Conservation (phyloP, 2,797 vertebrate genomes). For the Tamandua tetradactyla region DNA sequence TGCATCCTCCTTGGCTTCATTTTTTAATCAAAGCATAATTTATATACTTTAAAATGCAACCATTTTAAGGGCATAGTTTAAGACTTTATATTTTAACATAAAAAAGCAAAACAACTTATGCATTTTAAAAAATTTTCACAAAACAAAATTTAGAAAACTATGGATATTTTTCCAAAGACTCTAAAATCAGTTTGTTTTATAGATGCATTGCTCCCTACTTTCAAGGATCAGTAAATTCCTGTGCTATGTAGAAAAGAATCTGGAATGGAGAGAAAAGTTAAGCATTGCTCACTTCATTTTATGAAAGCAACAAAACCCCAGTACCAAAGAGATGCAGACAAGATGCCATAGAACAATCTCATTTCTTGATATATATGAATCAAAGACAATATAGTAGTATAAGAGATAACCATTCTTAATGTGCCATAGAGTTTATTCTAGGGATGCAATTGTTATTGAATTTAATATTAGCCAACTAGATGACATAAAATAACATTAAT, state of each 20-base stretch:
- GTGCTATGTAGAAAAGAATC: neutral
- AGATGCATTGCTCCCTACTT: neutral
- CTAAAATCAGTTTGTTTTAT: neutral
- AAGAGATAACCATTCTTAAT: neutral
- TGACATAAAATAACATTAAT: neutral
- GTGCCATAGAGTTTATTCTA: neutral
- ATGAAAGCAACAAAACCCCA: neutral
- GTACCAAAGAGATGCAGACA: neutral
- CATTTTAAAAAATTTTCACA: neutral
- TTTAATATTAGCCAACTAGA: neutral
- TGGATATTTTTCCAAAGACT: neutral
- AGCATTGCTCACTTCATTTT: too few relatives aligned
- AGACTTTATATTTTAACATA: neutral
- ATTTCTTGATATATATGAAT: neutral
- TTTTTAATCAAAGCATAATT: too few relatives aligned
- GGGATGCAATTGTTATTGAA: neutral
- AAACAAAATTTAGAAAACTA: slow-evolving; percentile 10
- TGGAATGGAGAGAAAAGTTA: neutral
- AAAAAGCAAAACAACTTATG: neutral
- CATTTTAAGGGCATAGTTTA: neutral
- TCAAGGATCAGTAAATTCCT: slow-evolving; percentile 7
- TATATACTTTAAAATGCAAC: too few relatives aligned
- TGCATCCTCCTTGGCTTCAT: neutral
- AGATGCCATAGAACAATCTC: neutral
- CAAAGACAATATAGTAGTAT: neutral